These are phyloP conservation scores for Drosophila kohkoa DNA, from an alignment of 1,140 invertebrate genomes.

Conservation along the genomic window DNA sequence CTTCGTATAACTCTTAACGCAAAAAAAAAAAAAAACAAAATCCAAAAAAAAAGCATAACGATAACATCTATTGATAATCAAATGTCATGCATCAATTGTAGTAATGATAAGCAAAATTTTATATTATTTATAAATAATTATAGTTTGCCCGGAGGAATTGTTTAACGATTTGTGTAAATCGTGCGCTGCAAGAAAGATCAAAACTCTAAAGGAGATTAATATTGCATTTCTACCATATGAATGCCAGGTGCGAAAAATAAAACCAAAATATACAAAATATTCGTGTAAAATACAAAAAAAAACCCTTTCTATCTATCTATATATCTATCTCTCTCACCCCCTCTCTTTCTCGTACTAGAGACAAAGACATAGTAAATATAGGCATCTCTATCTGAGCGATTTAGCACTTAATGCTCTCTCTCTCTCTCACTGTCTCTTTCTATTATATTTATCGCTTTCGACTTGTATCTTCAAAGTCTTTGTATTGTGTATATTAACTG, in stretches of 20 bases:
- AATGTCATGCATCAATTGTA: constrained; percentile 10
- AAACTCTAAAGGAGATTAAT: constrained; percentile 99
- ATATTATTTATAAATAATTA: constrained; percentile 69
- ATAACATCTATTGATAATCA: constrained; percentile 24
- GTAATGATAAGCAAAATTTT: constrained; percentile 44
- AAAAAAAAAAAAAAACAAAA: no score
- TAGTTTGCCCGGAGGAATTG: constrained; percentile 94
- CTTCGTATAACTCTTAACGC: constrained; percentile 1
- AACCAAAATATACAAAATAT: constrained; percentile 35
- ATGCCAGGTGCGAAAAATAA: constrained; percentile 92
- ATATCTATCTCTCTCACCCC: constrained; percentile 5
- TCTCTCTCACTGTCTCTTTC: constrained; percentile 6
- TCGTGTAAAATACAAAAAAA: constrained; percentile 35
- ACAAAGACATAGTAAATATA: constrained; percentile 2
- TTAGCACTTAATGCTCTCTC: constrained; percentile 9
- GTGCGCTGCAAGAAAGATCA: constrained; percentile 96
- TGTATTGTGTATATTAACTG: constrained; percentile 8
- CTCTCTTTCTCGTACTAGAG: constrained; percentile 5
- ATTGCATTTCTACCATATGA: constrained; percentile 99
- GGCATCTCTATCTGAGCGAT: constrained; percentile 5
- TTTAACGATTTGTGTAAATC: constrained; percentile 99
- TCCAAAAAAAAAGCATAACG: constrained; percentile 10
- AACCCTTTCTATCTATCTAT: constrained; percentile 15
- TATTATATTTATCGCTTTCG: neutral
- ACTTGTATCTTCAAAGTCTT: constrained; percentile 13